Evolutionary conservation across 1,140 invertebrate species (phyloP).

Genomic region (Megathymus violae): DNA sequence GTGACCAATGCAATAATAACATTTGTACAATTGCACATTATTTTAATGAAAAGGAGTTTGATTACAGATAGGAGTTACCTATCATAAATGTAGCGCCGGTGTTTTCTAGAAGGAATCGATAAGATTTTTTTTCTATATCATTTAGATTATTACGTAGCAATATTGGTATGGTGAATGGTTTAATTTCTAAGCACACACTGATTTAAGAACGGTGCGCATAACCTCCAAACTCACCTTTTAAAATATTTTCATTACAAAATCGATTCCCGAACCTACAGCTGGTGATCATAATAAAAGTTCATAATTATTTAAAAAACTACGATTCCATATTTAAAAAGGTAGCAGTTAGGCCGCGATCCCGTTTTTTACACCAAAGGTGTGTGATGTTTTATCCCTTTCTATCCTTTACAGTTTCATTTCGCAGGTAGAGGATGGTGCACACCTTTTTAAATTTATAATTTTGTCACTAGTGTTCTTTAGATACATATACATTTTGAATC

Average conservation of each 20-base stretch:
- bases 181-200: too few species aligned
- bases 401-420: slow-evolving; percentile 1
- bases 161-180: too few species aligned
- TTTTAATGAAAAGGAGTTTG: too few species aligned
- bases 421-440: slow-evolving; percentile 33
- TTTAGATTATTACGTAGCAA: too few species aligned
- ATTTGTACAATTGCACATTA: too few species aligned
- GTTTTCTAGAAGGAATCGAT: too few species aligned
- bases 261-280: slow-evolving; percentile 9
- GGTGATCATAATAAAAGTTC: slow-evolving; percentile 13
- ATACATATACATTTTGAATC: slow-evolving; percentile 21
- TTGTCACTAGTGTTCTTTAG: slow-evolving; percentile 20
- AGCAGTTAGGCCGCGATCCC: slow-evolving; percentile 11
- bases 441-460: slow-evolving; percentile 24
- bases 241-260: not conserved
- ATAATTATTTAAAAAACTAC: not conserved
- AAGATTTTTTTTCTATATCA: too few species aligned
- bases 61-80: too few species aligned
- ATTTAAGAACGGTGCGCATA: too few species aligned
- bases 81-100: too few species aligned
- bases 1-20: too few species aligned
- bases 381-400: slow-evolving; percentile 30
- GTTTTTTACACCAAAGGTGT: slow-evolving; percentile 18
- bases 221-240: not conserved
- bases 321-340: slow-evolving; percentile 13